phyloP scores from a whole-genome alignment of 2,797 vertebrate genomes.

The Sebastes oblongus region DNA sequence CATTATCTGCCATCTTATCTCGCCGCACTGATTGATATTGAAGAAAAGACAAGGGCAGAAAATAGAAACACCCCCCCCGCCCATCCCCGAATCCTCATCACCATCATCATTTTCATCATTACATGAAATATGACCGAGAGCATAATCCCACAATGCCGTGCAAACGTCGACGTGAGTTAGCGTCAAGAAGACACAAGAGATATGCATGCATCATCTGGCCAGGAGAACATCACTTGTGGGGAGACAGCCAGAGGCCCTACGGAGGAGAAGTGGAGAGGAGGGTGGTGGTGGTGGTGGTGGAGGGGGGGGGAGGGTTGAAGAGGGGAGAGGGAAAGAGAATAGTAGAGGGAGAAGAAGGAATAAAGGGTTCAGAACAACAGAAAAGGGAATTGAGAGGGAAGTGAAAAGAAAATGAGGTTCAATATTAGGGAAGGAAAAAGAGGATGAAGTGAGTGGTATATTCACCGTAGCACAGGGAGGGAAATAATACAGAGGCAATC shows the following conservation, averaged over 20 bases:
- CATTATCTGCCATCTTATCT: conserved; percentile 69
- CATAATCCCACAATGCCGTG: conserved; percentile 83
- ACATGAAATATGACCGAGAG: conserved; percentile 84
- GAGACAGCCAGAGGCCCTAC: conserved; percentile 81
- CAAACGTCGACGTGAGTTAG: conserved; percentile 80
- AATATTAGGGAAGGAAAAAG: conserved; percentile 34
- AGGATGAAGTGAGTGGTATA: conserved; percentile 40
- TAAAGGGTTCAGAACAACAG: conserved; percentile 40
- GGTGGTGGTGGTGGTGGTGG: not conserved
- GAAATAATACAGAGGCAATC: conserved; percentile 74
- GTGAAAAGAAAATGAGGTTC: conserved; percentile 36
- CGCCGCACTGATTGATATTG: conserved; percentile 75
- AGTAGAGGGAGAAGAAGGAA: conserved; percentile 23
- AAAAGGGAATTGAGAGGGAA: conserved; percentile 41
- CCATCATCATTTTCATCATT: conserved; percentile 85
- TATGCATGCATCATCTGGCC: conserved; percentile 83
- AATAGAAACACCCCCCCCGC: conserved; percentile 56
- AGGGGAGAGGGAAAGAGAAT: conserved; percentile 16
- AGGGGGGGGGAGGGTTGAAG: not conserved
- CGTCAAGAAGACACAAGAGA: conserved; percentile 84
- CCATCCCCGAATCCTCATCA: conserved; percentile 73
- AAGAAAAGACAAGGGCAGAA: conserved; percentile 75
- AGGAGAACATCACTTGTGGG: conserved; percentile 85
- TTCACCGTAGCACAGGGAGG: conserved; percentile 31
- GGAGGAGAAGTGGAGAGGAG: conserved; percentile 51